Conservation (phyloP, 2,888 invertebrate species). For the Creontiades dilutus region DNA sequence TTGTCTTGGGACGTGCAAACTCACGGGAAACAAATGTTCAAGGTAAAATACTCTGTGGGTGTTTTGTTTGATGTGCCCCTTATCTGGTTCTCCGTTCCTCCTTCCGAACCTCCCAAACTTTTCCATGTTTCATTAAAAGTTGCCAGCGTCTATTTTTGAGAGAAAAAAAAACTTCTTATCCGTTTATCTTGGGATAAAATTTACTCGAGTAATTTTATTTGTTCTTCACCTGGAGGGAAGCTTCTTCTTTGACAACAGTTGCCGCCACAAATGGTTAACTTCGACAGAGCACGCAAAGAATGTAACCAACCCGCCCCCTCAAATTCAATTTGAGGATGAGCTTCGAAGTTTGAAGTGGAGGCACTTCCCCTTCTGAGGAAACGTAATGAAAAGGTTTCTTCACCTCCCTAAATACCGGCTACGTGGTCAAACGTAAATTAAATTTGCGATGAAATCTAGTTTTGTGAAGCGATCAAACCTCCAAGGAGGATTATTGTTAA, state of each 20-base stretch:
- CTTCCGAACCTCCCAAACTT: conserved; percentile 23
- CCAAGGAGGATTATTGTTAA: no score
- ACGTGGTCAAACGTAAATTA: not conserved
- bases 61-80: not conserved
- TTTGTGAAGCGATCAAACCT: no score
- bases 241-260: conserved; percentile 57
- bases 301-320: conserved; percentile 49
- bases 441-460: not conserved
- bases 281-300: conserved; percentile 52
- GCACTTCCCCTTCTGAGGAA: not conserved
- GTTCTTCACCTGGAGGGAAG: conserved; percentile 44
- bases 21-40: not conserved
- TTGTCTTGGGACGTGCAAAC: no score
- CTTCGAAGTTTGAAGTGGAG: conserved; percentile 31
- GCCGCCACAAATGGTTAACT: conserved; percentile 48
- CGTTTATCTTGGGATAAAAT: conserved; percentile 53
- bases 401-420: not conserved
- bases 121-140: conserved; percentile 54
- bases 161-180: conserved; percentile 12
- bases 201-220: conserved; percentile 58
- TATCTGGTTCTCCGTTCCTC: conserved; percentile 22
- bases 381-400: conserved; percentile 5
- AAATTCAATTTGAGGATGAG: conserved; percentile 55
- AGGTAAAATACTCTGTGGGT: conserved; percentile 3
- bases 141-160: not conserved